Conservation (phyloP, 1,140 invertebrate genomes). For the Drosophila pandora region DNA sequence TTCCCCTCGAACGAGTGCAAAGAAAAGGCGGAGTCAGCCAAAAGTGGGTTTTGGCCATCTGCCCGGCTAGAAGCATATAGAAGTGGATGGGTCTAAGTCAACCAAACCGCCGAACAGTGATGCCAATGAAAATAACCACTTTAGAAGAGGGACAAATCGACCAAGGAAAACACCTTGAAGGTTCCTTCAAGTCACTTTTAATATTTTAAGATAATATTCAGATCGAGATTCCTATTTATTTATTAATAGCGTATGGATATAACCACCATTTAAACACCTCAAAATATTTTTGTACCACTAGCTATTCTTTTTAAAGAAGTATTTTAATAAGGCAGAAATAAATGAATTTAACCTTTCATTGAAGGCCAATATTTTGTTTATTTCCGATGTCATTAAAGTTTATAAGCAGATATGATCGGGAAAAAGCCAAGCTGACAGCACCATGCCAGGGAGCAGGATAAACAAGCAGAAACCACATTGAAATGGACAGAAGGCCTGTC, state of each 20-base stretch:
- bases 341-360: too few relatives aligned
- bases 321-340: not conserved
- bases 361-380: not conserved
- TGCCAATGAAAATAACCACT: not conserved
- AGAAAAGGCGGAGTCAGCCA: constrained; percentile 37
- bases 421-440: constrained; percentile 10
- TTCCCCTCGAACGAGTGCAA: constrained; percentile 46
- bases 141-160: not conserved
- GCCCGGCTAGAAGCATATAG: constrained; percentile 10
- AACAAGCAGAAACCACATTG: constrained; percentile 62
- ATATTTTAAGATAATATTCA: too few relatives aligned
- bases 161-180: not conserved
- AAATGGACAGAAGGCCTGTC: constrained; percentile 46
- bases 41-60: constrained; percentile 32
- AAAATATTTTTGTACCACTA: too few relatives aligned
- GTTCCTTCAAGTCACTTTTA: too few relatives aligned
- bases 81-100: constrained; percentile 24
- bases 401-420: not conserved
- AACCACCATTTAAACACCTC: too few relatives aligned
- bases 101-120: constrained; percentile 5
- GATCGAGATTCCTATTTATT: too few relatives aligned
- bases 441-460: constrained; percentile 33
- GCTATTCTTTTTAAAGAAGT: not conserved
- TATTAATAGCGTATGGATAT: too few relatives aligned
- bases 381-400: not conserved